Base-by-base conservation (phyloP, 2,888 invertebrate genomes). In the Lacanobia wlatinum region DNA sequence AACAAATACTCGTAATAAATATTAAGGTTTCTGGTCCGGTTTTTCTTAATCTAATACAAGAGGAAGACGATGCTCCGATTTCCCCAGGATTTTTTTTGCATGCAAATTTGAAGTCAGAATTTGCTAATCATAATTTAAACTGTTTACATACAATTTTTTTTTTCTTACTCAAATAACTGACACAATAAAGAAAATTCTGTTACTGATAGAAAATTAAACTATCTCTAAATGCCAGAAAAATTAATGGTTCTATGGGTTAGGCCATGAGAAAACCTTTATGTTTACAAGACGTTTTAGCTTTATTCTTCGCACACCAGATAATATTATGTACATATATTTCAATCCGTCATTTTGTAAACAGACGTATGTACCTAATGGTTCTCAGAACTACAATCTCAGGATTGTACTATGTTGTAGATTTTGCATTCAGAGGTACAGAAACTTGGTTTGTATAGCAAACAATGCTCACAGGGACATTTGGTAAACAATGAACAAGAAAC, bases 361-460 rank as follows among this genome's bases (percentile, higher is more conserved):
- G 28, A 52, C 0, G 7, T 40, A 38, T 63, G 10, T 12, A 12
- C 43, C 5, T 43, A 14, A 43, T 43, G 7, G 34, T 46, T 53
- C 14, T 21, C 28, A 34, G 50, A 5, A 34, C 16, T 14, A 43
- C 7, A 50, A 38, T 73, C 38, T 60, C n/a, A 53, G 9, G 16
- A n/a, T 10, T 52, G 3, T 50, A 14, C 28, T 14, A 43, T 40
- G 46, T 48, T 53, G 48, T 55, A 34, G 16, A 40, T 61, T 81
- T 64, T 76, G 63, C 69, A 76, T 77, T 66, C 55, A 64, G 34
- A 55, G 48, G 43, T 43, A 61, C 66, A 52, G 71, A 76, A 82
- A 81, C 71, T 81, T 77, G 52, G 69, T 67, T 70, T 60, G 40
- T 70, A 40, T 59, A 67, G 2, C 65, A 62, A 69, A 72, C 56